phyloP scores from a whole-genome alignment of 1,140 invertebrate species.

The Bombyx mandarina region DNA sequence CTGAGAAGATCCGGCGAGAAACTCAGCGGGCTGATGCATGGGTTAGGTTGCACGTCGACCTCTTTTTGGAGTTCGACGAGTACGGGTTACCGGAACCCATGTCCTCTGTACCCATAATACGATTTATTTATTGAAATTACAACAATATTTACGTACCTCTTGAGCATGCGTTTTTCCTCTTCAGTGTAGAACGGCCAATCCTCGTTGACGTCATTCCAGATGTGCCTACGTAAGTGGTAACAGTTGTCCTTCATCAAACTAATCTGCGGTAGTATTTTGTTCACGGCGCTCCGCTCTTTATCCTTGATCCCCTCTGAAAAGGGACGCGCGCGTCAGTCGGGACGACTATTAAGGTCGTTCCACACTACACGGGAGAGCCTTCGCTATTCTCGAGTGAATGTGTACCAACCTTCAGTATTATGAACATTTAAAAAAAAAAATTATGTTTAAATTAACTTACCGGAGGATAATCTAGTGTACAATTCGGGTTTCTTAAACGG shows the following conservation, averaged over 20 bases:
- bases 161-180: constrained; percentile 87
- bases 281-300: constrained; percentile 82
- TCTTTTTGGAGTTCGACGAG: no score
- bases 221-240: constrained; percentile 85
- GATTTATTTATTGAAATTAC: constrained; percentile 8
- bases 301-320: constrained; percentile 89
- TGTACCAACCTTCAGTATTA: not conserved
- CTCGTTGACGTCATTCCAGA: constrained; percentile 94
- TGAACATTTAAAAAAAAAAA: not conserved
- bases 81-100: no score
- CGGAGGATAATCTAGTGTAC: constrained; percentile 82
- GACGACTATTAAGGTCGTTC: constrained; percentile 15
- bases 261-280: constrained; percentile 83
- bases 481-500: constrained; percentile 95
- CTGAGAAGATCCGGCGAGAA: no score
- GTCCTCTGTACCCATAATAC: no score
- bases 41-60: no score
- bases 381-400: not conserved
- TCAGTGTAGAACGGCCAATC: constrained; percentile 96
- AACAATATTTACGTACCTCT: constrained; percentile 72
- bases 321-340: constrained; percentile 20
- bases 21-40: no score
- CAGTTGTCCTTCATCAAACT: constrained; percentile 87
- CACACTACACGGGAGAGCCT: no score
- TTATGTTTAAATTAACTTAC: constrained; percentile 65